Evolutionary conservation across 2,888 invertebrate species (phyloP), one percentile per base, ranked within the genome.

Genomic region (Piscicola geometra): DNA sequence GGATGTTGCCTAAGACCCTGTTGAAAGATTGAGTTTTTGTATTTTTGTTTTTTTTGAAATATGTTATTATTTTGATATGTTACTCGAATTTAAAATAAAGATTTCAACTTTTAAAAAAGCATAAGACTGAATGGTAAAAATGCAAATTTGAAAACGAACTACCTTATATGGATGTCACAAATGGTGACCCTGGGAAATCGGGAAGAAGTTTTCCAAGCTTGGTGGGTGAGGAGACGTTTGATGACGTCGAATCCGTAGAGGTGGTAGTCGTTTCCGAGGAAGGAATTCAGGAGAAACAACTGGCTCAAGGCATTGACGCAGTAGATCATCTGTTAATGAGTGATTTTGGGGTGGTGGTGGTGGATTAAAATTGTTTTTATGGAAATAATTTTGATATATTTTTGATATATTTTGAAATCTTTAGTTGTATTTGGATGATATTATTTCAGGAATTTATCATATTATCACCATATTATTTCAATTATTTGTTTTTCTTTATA

Each of bases 211-310:
- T 41, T 69, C 78, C 78, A 78, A 9, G 75, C 67, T 56, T 77
- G 28, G 18, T 75, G 70, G 5, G 60, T 50, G 30, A 77, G 2
- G 74, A 78, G 35, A 3, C 77, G 0, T 21, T 52, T 21, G 28
- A 78, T 86, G 15, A 87, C 85, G 79, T 87, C 86, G 33, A 86
- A 84, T 50, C 87, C 86, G 80, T 84, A 84, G 52, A 82, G 81
- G 77, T 84, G 83, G 78, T 84, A 84, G 76, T 84, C 83, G 56
- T 83, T 84, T 60, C 86, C 86, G 36, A 87, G 82, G 77, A 87
- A 87, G 76, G 83, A 83, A 80, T 87, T 87, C 69, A 87, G 82
- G 74, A 86, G 82, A 79, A 86, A 85, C 74, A 87, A 82, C 80
- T 87, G 86, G 30, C 86, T 85, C 21, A 86, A 81, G 66, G 84